phyloP scores from a whole-genome alignment of 2,797 vertebrate species.

The Orestias chungarensis region DNA sequence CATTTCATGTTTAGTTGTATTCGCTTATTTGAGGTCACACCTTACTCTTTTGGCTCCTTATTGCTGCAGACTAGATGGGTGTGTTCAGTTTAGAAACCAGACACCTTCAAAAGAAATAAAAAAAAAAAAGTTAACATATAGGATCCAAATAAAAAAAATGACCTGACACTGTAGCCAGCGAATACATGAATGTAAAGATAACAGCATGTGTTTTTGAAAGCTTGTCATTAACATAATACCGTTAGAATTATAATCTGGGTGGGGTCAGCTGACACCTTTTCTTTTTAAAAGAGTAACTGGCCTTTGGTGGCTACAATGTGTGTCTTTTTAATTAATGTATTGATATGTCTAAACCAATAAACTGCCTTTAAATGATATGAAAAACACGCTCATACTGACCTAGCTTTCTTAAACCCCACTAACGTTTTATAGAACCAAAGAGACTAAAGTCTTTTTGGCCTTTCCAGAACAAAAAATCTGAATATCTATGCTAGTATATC shows the following conservation, averaged over 20 bases:
- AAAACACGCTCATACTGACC: not conserved
- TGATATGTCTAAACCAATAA: not conserved
- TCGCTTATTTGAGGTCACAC: not conserved
- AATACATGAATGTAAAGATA: not conserved
- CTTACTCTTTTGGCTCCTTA: not conserved
- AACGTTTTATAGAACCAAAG: not conserved
- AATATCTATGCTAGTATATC: no score
- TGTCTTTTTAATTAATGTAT: not conserved
- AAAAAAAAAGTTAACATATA: no score
- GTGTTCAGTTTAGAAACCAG: slow-evolving; percentile 26
- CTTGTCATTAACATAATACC: not conserved
- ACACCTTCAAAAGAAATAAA: no score
- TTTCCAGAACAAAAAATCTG: no score
- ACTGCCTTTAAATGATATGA: not conserved
- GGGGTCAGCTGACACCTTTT: no score
- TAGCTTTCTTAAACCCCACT: not conserved
- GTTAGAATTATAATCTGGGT: not conserved
- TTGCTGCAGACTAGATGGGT: slow-evolving; percentile 17
- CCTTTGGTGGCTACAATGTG: not conserved
- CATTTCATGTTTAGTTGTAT: no score
- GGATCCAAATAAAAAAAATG: no score
- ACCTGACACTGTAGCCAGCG: not conserved
- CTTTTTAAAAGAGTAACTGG: no score
- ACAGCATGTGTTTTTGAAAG: not conserved
- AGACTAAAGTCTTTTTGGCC: no score